A percentile compares a stretch with the other conserved stretches of the same genome.
These are phyloP conservation scores for Ursus arctos DNA, from an alignment of 2,113 vertebrate genomes.

Conservation along the genomic window DNA sequence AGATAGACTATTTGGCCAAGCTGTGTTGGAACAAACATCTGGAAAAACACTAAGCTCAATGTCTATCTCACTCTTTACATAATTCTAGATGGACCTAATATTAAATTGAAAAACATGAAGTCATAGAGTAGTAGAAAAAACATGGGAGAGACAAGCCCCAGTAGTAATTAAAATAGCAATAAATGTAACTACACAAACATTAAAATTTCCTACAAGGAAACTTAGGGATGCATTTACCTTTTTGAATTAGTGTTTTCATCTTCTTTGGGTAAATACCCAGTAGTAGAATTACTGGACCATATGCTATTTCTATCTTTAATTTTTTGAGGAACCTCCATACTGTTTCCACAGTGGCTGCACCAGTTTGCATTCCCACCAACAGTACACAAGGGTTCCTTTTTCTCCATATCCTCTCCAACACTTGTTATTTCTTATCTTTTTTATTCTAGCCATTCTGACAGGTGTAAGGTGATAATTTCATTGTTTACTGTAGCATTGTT, in stretches of 20 bases:
- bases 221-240: neutral
- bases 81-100: constrained; percentile 55
- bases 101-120: constrained; percentile 54
- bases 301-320: neutral
- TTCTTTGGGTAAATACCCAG: neutral
- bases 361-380: neutral
- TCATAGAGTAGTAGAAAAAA: constrained; percentile 13
- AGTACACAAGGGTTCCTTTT: neutral
- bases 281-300: neutral
- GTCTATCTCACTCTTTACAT: constrained; percentile 25
- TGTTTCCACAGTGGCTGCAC: neutral
- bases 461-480: neutral
- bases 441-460: neutral
- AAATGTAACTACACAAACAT: constrained; percentile 37
- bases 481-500: neutral
- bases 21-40: neutral
- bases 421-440: neutral
- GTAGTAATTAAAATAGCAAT: constrained; percentile 31
- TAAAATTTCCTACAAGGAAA: neutral
- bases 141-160: neutral
- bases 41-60: constrained; percentile 45
- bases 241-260: neutral
- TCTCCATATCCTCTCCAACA: neutral
- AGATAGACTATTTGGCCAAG: constrained; percentile 44
- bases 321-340: neutral